phyloP scores from a whole-genome alignment of 2,113 vertebrate species.

The Peromyscus leucopus region DNA sequence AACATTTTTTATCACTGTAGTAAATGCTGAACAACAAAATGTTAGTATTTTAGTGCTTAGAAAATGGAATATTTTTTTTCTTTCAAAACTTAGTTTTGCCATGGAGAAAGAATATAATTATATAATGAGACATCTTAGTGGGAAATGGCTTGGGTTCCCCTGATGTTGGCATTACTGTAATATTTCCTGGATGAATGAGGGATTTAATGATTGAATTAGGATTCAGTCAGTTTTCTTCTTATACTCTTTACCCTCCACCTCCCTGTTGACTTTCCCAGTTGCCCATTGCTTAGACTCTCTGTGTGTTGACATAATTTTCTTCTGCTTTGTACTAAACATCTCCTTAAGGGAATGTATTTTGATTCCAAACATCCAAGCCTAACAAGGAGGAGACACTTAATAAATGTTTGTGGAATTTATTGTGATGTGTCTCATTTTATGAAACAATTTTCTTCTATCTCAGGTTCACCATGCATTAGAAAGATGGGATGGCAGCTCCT shows the following conservation, averaged over 20 bases:
- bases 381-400: background rate
- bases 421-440: background rate
- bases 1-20: background rate
- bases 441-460: background rate
- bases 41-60: background rate
- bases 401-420: background rate
- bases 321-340: background rate
- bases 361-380: background rate
- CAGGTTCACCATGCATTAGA: background rate
- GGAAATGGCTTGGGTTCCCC: background rate
- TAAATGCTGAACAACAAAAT: slow-evolving; percentile 2
- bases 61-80: background rate
- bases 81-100: background rate
- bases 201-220: background rate
- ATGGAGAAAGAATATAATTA: background rate
- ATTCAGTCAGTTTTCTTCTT: background rate
- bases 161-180: background rate
- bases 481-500: background rate
- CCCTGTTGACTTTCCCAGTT: too few species aligned
- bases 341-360: background rate
- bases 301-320: background rate
- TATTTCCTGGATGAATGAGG: background rate
- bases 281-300: background rate
- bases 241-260: background rate
- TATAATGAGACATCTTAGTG: background rate